Evolutionary conservation across 2,888 invertebrate species (phyloP).

Genomic region (Dryadula phaetusa): DNA sequence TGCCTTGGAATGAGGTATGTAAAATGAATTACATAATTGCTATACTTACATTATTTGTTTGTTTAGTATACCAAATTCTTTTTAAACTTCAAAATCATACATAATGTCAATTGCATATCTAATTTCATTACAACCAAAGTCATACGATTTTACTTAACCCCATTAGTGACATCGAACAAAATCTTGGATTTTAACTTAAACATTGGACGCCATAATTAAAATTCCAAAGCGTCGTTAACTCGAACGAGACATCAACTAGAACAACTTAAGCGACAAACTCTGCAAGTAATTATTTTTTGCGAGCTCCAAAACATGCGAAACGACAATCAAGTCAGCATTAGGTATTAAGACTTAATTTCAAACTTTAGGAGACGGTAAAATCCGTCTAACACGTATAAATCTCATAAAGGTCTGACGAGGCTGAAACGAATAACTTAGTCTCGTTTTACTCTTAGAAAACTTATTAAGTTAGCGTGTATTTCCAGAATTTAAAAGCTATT

Average conservation of each 20-base stretch:
- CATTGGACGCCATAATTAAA: conserved; percentile 24
- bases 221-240: conserved; percentile 27
- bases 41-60: background rate
- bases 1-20: conserved; percentile 97
- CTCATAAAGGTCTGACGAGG: conserved; percentile 26
- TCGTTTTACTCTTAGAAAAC: conserved; percentile 26
- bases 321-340: conserved; percentile 69
- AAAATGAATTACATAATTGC: background rate
- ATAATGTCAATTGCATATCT: background rate
- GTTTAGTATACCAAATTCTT: too few species aligned
- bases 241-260: conserved; percentile 60
- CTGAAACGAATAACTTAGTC: conserved; percentile 28
- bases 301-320: conserved; percentile 64
- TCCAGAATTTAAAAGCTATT: conserved; percentile 26
- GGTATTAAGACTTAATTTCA: conserved; percentile 49
- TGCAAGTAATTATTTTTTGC: conserved; percentile 64
- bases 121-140: background rate
- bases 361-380: conserved; percentile 30
- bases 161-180: conserved; percentile 3
- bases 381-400: conserved; percentile 25
- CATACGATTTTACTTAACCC: background rate
- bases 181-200: conserved; percentile 9
- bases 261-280: conserved; percentile 53
- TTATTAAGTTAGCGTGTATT: conserved; percentile 26
- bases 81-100: background rate